Evolutionary conservation across 2,113 vertebrate genomes (phyloP), one percentile per base, ranked within the genome.

Genomic region (Nicator chloris): DNA sequence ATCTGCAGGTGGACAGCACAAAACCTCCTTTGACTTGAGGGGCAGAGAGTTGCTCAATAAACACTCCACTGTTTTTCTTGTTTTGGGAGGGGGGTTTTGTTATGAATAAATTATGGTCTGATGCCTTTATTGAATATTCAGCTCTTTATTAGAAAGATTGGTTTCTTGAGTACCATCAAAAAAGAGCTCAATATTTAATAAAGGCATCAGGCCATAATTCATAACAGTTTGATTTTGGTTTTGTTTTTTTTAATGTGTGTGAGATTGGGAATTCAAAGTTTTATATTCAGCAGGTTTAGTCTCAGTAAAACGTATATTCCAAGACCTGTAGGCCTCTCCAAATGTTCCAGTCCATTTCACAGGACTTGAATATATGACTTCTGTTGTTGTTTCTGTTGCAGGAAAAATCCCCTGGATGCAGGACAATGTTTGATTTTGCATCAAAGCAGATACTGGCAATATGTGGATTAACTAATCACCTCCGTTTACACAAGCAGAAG

Each of bases 1-100:
- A 84, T n/a, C 88, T 93, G 80, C 92, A 96, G 88, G 88, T 96
- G 93, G 92, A 93, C 42, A 37, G 72, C 61, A 96, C 88, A 95
- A 92, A 93, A 64, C 40, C 42, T 73, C 50, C 83, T 96, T 92
- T 96, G 83, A 93, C 70, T 13, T 15, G 26, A 76, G 59, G 45
- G 65, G 88, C 76, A 85, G 86, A 82, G 85, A 75, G 76, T 80
- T 72, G 45, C 88, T 95, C 83, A 91, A 65, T 40, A 93, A 94
- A 90, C 65, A 85, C 65, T 78, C 60, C 6, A 39, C 30, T 82
- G 72, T 86, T 93, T 90, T 20, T 64, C 35, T 42, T 13, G 23
- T 61, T 68, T 61, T 49, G 13, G 37, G 51, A 7, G 9, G 15
- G 5, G 13, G 13, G 3, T 13, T n/a, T 56, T 82, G n/a, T n/a